A percentile compares a stretch with the other conserved stretches of the same genome.
phyloP scores from a whole-genome alignment of 2,888 invertebrate species.

The Zygogramma bicolorata region DNA sequence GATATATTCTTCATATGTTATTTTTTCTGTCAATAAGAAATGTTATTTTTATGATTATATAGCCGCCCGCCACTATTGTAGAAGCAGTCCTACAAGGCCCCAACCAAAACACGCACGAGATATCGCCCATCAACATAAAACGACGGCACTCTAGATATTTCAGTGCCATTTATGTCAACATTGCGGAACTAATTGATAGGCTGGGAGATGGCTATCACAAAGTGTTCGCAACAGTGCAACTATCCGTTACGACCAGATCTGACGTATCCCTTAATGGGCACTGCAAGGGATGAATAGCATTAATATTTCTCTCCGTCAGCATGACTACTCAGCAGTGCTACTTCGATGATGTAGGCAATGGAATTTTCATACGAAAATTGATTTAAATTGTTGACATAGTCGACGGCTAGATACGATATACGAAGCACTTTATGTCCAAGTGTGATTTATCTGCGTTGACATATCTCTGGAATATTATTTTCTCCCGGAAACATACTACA shows the following conservation, averaged over 20 bases:
- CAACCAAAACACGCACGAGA: too few species aligned
- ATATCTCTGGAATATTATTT: background rate
- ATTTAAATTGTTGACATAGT: background rate
- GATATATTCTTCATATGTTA: too few species aligned
- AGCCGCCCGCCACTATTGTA: too few species aligned
- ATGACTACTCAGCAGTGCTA: background rate
- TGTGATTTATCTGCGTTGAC: background rate
- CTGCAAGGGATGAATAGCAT: background rate
- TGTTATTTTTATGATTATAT: too few species aligned
- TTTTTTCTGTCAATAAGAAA: too few species aligned
- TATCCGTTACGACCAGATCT: background rate
- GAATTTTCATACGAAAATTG: background rate
- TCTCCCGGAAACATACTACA: background rate
- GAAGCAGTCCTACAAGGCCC: too few species aligned
- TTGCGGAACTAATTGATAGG: background rate
- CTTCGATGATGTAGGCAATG: background rate
- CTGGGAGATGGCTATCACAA: background rate
- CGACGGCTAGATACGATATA: background rate
- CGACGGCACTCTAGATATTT: background rate
- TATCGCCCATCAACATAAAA: background rate
- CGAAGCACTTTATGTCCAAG: background rate
- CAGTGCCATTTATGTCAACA: background rate
- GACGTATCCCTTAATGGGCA: background rate
- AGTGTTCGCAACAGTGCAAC: background rate
- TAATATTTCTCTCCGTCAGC: background rate